A percentile compares a stretch with the other conserved stretches of the same genome.
These are phyloP conservation scores for Neogobius melanostomus DNA, from an alignment of 2,113 vertebrate species.

Conservation along the genomic window DNA sequence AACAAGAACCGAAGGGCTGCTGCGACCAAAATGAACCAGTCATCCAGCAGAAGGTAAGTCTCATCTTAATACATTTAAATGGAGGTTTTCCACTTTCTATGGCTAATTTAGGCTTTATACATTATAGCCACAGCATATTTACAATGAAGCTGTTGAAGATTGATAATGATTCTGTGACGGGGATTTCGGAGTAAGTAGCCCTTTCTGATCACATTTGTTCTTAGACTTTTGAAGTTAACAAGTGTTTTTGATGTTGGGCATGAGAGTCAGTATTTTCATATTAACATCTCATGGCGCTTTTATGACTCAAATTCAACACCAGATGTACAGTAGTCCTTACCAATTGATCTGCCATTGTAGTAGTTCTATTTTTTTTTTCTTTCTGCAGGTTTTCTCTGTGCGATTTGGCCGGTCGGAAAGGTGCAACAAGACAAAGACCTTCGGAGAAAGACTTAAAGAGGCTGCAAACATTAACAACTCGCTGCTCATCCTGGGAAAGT, in stretches of 20 bases:
- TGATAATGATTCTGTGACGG: constrained; percentile 61
- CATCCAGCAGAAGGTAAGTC: constrained; percentile 87
- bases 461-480: constrained; percentile 91
- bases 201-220: not conserved
- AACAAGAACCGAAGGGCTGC: constrained; percentile 88
- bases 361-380: not conserved
- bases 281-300: not conserved
- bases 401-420: constrained; percentile 90
- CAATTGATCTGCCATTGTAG: not conserved
- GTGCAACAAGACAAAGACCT: constrained; percentile 86
- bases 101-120: not conserved
- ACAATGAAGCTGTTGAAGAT: constrained; percentile 84
- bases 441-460: constrained; percentile 88
- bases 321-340: no score
- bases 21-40: constrained; percentile 87
- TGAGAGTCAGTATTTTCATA: no score
- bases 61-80: fast-evolving
- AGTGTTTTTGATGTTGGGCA: no score
- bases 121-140: constrained; percentile 87
- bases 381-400: constrained; percentile 83
- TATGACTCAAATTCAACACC: not conserved
- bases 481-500: constrained; percentile 89
- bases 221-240: not conserved
- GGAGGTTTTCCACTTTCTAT: not conserved
- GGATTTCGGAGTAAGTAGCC: constrained; percentile 81